Conservation (phyloP, 1,140 invertebrate species). For the Manduca sexta region DNA sequence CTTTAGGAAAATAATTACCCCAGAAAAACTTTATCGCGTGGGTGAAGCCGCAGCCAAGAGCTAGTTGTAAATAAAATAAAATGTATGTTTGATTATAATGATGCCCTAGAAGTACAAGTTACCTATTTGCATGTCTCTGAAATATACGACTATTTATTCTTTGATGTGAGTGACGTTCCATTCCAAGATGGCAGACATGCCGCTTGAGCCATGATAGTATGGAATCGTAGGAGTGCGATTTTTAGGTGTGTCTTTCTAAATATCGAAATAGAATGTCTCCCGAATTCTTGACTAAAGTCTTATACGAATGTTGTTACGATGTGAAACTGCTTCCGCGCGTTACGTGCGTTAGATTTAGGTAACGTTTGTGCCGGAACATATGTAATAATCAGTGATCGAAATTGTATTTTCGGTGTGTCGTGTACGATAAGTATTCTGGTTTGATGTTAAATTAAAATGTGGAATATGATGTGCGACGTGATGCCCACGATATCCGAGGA, state of each 20-base stretch:
- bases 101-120: no score
- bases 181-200: conserved; percentile 77
- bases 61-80: no score
- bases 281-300: conserved; percentile 63
- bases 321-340: conserved; percentile 56
- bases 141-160: conserved; percentile 25
- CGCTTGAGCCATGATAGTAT: conserved; percentile 74
- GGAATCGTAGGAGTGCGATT: conserved; percentile 75
- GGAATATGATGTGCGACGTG: conserved; percentile 99
- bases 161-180: conserved; percentile 74
- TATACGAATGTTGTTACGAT: conserved; percentile 58
- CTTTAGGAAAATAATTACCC: no score
- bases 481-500: conserved; percentile 99
- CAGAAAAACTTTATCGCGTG: no score
- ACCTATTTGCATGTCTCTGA: no score
- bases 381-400: conserved; percentile 64
- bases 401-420: conserved; percentile 69
- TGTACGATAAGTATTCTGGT: conserved; percentile 67
- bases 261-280: conserved; percentile 76
- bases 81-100: no score
- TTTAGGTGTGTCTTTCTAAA: conserved; percentile 78
- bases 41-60: no score
- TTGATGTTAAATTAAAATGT: conserved; percentile 83
- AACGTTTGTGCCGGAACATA: conserved; percentile 71
- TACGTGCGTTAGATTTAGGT: conserved; percentile 71